Percentiles rank a stretch among this genome's conserved stretches.
Evolutionary conservation across 2,888 invertebrate species (phyloP).

Genomic region (Sphecodes monilicornis): DNA sequence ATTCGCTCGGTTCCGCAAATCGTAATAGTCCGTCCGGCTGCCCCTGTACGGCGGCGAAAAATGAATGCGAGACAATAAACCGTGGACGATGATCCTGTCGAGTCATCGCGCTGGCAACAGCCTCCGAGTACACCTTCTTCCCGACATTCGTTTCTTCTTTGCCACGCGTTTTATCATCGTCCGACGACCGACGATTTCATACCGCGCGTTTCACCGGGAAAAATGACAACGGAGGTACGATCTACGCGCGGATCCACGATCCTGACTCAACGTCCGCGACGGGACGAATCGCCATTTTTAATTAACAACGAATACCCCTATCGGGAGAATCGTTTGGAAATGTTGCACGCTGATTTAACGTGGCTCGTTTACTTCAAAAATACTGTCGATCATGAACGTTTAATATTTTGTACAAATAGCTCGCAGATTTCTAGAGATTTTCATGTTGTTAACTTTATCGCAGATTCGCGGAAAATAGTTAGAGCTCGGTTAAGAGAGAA

Average conservation of each 20-base stretch:
- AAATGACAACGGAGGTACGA: neutral
- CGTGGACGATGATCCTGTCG: constrained; percentile 67
- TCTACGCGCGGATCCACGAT: neutral
- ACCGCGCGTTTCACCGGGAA: neutral
- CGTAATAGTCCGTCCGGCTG: constrained; percentile 21
- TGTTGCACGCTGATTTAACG: constrained; percentile 1
- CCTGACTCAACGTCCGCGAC: neutral
- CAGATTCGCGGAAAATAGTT: neutral
- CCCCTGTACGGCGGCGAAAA: constrained; percentile 55
- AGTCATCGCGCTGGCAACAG: constrained; percentile 63
- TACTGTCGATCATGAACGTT: neutral
- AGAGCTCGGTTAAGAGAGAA: no score
- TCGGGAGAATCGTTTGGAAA: constrained; percentile 9
- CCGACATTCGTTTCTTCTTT: constrained; percentile 60
- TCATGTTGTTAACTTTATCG: neutral
- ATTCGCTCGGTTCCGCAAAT: constrained; percentile 2
- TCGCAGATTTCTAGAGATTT: neutral
- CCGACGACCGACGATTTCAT: constrained; percentile 5
- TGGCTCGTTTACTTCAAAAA: neutral
- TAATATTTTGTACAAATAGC: neutral
- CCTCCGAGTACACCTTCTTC: constrained; percentile 40
- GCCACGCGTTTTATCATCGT: constrained; percentile 6
- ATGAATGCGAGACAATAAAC: constrained; percentile 62
- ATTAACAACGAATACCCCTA: neutral
- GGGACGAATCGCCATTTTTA: constrained; percentile 16